Base-by-base conservation (phyloP, 2,797 vertebrate genomes). In the Chaetodon trifasciatus region DNA sequence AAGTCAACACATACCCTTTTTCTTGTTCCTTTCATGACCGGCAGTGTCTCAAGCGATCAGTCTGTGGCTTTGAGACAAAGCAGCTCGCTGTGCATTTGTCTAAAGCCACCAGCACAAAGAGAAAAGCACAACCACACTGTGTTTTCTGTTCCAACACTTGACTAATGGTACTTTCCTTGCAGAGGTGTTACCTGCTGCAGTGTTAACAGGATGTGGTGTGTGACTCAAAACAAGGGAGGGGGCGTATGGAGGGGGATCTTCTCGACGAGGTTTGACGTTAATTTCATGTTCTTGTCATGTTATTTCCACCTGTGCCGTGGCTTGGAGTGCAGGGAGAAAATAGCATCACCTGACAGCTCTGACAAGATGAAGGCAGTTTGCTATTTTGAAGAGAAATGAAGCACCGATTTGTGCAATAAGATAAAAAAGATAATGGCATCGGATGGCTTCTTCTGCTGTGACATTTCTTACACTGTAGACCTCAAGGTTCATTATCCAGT, bases 181-280 rank as follows among this genome's bases (percentile, higher is more conserved):
- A 65, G 61, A 73, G 42, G 83, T 81, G 86, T 72, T 55, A 83
- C 49, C 53, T 72, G 63, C 69, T 60, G 58, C 56, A 46, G 70
- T 2, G 35, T 5, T 61, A 58, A 88, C 91, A 93, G 93, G 92
- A 93, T 92, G 92, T 90, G 91, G 91, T 86, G 61, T 19, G 61
- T 69, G 86, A 80, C 69, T 85, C 66, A 73, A 82, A 86, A 62
- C 49, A 40, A 77, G 4, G 56, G 28, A 55, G 70, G 73, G 79
- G 78, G 79, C 9, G 39, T 53, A 13, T 3, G 37, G 62, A 44
- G 23, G 74, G 73, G 78, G 72, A 39, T 78, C 69, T 57, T 78
- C 79, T 83, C 24, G 46, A 83, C 81, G 40, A 63, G 74, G 66
- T 76, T 60, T 37, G 50, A 12, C 81, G 44, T 32, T 86, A 6